A percentile compares a stretch with the other conserved stretches of the same genome.
Evolutionary conservation across 2,888 invertebrate genomes (phyloP).

Genomic region (Perithous albicinctus): DNA sequence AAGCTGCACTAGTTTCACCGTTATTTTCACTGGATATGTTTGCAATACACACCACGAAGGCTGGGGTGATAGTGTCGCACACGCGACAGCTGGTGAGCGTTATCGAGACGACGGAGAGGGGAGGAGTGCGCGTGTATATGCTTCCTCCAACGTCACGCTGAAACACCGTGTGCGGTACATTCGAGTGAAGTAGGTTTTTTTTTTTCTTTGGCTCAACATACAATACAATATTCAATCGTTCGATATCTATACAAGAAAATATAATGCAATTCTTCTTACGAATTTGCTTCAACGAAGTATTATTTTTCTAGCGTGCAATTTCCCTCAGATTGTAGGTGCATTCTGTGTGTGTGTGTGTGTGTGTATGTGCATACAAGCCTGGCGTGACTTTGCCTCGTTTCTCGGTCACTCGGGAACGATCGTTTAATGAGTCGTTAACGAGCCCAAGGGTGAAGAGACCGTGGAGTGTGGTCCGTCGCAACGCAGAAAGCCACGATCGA

Average conservation of each 20-base stretch:
- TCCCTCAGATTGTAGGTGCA: background rate
- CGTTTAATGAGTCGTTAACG: conserved; percentile 63
- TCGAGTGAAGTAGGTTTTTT: background rate
- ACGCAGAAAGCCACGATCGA: conserved; percentile 31
- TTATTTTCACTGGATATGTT: background rate
- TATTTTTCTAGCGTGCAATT: background rate
- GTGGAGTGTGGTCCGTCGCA: conserved; percentile 17
- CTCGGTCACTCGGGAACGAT: conserved; percentile 63
- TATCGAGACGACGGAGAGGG: conserved; percentile 56
- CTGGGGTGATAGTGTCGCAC: conserved; percentile 52
- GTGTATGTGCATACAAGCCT: conserved; percentile 17
- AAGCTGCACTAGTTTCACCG: background rate
- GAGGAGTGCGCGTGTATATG: conserved; percentile 39
- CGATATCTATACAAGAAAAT: background rate
- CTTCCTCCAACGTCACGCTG: background rate
- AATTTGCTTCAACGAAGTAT: background rate
- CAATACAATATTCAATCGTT: background rate
- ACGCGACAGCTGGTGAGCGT: conserved; percentile 67
- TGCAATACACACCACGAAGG: conserved; percentile 26
- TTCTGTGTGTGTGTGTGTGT: background rate
- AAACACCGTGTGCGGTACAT: background rate
- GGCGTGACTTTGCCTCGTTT: conserved; percentile 53
- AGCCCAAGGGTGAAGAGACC: conserved; percentile 58
- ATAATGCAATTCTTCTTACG: background rate
- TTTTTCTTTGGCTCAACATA: background rate